Evolutionary conservation across 2,888 invertebrate species (phyloP), one percentile per base, ranked within the genome.

Genomic region (Tolmerus cingulatus): DNA sequence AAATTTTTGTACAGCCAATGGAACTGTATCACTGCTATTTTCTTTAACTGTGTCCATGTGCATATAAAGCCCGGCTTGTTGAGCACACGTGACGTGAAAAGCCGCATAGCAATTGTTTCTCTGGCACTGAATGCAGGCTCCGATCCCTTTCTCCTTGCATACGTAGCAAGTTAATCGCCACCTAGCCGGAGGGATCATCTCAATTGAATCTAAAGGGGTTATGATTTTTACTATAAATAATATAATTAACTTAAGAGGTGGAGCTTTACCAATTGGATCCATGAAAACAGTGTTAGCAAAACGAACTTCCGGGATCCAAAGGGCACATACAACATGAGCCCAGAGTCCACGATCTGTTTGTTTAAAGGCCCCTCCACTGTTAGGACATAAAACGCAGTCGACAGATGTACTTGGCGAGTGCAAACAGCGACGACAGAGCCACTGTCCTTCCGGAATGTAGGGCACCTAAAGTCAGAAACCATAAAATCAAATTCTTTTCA

Each of bases 21-120:
- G 96, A 90, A 96, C 94, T 87, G 94, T 94, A 82, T 95, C 94
- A 90, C 95, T 95, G 85, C 93, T 91, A 43, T 91, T 92, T 86
- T 92, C 91, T 90, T 95, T 95, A 0, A 98, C 97, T 0, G 98
- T 98, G 91, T 98, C 97, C 96, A 99, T 98, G 91, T 97, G 97
- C 98, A 98, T 98, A 91, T 97, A 97, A 0, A 99, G 94, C 0
- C 95, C 95, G 34, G 98, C 98, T 91, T 97, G 98, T 92, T 99
- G 98, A 0, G 99, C 99, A 93, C 99, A 99, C 0, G 99, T 99
- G 3, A 99, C 99, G 92, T 99, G 99, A 93, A 99, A 99, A 0
- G 99, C 99, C 9, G 98, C 97, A 92, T 98, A 99, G 92, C 99
- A 99, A 92, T 97, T 98, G 90, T 96, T 96, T 91, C 98, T 97